These are phyloP conservation scores for Leptonema lineaticorne DNA, from an alignment of 1,140 invertebrate species.

Conservation along the genomic window DNA sequence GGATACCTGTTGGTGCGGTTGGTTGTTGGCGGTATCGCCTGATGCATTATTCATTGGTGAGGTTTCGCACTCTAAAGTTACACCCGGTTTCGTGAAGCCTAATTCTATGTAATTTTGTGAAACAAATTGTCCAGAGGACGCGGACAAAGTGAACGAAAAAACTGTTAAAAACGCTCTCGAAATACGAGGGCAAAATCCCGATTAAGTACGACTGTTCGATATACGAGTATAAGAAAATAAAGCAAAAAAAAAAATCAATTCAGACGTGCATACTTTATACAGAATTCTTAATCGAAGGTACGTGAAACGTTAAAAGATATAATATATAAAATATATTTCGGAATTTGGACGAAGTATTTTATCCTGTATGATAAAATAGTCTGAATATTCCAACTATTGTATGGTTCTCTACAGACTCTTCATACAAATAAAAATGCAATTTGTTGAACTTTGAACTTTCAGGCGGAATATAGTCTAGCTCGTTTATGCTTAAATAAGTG, in stretches of 20 bases:
- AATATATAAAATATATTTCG: too few species aligned
- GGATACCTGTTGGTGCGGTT: conserved; percentile 5
- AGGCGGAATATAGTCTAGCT: too few species aligned
- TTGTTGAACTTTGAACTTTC: too few species aligned
- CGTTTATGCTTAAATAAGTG: too few species aligned
- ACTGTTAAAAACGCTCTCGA: not conserved
- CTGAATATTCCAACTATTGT: too few species aligned
- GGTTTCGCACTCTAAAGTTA: not conserved
- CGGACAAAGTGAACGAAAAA: too few species aligned
- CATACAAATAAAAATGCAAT: too few species aligned
- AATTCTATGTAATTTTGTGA: conserved; percentile 11
- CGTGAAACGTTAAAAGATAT: too few species aligned
- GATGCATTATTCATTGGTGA: conserved; percentile 10
- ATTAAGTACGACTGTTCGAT: not conserved
- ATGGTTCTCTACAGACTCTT: too few species aligned
- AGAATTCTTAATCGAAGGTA: too few species aligned
- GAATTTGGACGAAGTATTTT: too few species aligned
- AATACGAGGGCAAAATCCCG: not conserved
- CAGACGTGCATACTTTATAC: not conserved
- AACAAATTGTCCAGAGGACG: conserved; percentile 7
- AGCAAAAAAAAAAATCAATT: not conserved
- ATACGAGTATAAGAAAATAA: not conserved
- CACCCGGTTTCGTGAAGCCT: not conserved
- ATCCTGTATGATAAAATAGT: too few species aligned
- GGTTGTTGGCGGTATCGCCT: not conserved